phyloP scores from a whole-genome alignment of 37 sponge, comb jelly and placozoan species.

The Spongilla lacustris region DNA sequence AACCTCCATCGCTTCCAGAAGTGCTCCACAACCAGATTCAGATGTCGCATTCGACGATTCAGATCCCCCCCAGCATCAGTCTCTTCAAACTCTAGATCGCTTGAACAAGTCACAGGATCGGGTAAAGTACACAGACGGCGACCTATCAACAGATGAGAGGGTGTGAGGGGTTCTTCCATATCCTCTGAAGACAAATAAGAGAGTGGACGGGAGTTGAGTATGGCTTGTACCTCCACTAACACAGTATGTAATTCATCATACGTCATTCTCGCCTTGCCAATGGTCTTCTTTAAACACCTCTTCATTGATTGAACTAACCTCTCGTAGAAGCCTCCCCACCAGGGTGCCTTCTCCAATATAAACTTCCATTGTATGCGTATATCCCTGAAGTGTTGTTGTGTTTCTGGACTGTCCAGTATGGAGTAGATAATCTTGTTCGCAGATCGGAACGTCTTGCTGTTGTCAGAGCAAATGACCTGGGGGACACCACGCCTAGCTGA shows the following conservation, averaged over 20 bases:
- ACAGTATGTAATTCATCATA: conserved; percentile 44
- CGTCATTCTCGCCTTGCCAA: conserved; percentile 30
- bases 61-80: background rate
- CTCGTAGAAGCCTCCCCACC: conserved; percentile 40
- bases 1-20: conserved; percentile 42
- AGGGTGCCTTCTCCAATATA: conserved; percentile 37
- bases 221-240: conserved; percentile 28
- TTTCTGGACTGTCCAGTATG: background rate
- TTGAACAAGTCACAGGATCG: background rate
- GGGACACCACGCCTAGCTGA: conserved; percentile 17
- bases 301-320: conserved; percentile 22
- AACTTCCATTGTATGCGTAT: conserved; percentile 30
- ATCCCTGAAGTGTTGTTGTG: conserved; percentile 15
- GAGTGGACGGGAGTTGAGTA: conserved; percentile 48
- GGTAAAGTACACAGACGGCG: conserved; percentile 15
- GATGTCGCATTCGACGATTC: conserved; percentile 13
- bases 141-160: conserved; percentile 36
- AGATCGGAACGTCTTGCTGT: conserved; percentile 27
- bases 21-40: conserved; percentile 12
- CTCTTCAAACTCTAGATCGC: background rate
- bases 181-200: conserved; percentile 46
- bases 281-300: conserved; percentile 25
- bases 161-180: conserved; percentile 52
- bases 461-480: conserved; percentile 18
- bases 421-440: background rate